Evolutionary conservation across 2,113 vertebrate species (phyloP).

Genomic region (Trogon surrucura): DNA sequence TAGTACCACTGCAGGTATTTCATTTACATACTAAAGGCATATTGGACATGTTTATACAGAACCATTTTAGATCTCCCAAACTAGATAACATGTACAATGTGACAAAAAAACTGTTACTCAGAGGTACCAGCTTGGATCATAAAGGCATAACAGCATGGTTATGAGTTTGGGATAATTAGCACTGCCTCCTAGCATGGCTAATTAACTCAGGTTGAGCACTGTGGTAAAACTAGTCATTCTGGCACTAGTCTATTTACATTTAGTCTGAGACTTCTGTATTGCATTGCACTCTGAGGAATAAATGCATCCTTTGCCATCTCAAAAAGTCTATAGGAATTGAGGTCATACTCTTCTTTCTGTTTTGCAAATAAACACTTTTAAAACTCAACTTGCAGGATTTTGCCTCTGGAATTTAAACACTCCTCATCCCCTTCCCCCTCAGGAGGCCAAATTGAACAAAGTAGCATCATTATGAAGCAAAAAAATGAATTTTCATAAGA

Average conservation of each 20-base stretch:
- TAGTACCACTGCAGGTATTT: neutral
- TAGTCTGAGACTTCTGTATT: neutral
- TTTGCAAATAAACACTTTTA: neutral
- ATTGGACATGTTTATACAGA: neutral
- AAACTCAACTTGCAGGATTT: neutral
- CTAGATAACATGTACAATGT: neutral
- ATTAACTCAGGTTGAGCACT: neutral
- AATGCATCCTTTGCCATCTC: neutral
- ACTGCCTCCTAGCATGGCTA: neutral
- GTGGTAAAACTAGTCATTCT: neutral
- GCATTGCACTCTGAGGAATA: neutral
- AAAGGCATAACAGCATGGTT: neutral
- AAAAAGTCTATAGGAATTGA: neutral
- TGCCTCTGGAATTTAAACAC: neutral
- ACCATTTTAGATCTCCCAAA: neutral
- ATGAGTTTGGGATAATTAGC: neutral
- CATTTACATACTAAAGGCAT: neutral
- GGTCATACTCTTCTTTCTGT: neutral
- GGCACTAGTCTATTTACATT: neutral
- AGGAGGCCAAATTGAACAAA: neutral
- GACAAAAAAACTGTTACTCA: neutral
- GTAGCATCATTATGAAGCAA: neutral
- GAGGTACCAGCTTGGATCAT: neutral
- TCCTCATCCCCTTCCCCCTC: fast-evolving
- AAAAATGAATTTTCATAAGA: neutral